Evolutionary conservation across 64 coral and sea anemone species (phyloP).

Genomic region (Pocillopora damicornis): DNA sequence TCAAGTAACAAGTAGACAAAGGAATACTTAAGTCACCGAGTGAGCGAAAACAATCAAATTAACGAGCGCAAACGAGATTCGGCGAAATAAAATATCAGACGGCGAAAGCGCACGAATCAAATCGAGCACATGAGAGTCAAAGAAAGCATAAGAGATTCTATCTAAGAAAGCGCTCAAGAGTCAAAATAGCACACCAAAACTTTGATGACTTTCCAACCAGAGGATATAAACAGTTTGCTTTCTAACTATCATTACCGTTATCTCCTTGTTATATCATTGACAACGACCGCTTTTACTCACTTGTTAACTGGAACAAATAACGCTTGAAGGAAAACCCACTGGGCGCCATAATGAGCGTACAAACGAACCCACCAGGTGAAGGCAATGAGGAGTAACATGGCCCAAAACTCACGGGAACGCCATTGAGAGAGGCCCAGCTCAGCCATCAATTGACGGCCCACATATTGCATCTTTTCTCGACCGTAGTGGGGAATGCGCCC

Average conservation of each 20-base stretch:
- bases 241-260: neutral
- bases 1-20: too few species aligned
- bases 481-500: slow-evolving; percentile 84
- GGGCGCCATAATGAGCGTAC: slow-evolving; percentile 92
- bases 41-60: too few species aligned
- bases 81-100: too few species aligned
- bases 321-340: slow-evolving; percentile 92
- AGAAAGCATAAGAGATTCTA: too few species aligned
- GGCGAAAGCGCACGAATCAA: too few species aligned
- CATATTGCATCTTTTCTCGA: slow-evolving; percentile 99
- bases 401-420: slow-evolving; percentile 98
- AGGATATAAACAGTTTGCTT: too few species aligned
- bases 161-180: too few species aligned
- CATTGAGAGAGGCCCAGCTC: slow-evolving; percentile 97
- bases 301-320: slow-evolving; percentile 89
- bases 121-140: too few species aligned
- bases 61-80: too few species aligned
- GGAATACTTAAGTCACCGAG: too few species aligned
- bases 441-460: slow-evolving; percentile 89
- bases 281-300: slow-evolving; percentile 19
- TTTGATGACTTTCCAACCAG: too few species aligned
- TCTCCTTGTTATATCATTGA: neutral
- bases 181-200: too few species aligned
- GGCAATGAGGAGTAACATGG: slow-evolving; percentile 94
- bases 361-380: slow-evolving; percentile 94